phyloP scores from a whole-genome alignment of 2,797 vertebrate genomes.

The Hydrolagus colliei region DNA sequence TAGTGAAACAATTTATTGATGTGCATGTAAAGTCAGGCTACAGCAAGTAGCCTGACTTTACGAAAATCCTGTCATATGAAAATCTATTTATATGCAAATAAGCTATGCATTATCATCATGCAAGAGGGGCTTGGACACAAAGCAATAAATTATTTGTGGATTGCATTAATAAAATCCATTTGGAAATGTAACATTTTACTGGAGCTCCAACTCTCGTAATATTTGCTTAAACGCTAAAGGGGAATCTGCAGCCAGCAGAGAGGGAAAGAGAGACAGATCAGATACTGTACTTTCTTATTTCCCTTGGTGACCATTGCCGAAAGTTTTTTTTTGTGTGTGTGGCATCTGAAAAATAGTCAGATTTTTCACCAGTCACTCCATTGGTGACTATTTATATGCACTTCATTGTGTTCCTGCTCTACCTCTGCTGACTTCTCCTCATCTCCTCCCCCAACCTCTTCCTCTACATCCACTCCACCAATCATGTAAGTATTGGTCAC shows the following conservation, averaged over 20 bases:
- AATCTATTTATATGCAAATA: conserved; percentile 96
- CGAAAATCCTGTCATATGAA: conserved; percentile 41
- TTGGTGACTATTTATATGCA: neutral
- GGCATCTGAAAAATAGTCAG: neutral
- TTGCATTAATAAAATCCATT: conserved; percentile 78
- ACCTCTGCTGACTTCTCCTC: no score
- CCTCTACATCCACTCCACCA: no score
- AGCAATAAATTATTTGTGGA: conserved; percentile 78
- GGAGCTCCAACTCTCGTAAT: conserved; percentile 63
- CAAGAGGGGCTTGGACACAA: conserved; percentile 61
- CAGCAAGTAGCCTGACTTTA: no score
- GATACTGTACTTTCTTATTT: conserved; percentile 41
- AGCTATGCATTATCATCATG: conserved; percentile 65
- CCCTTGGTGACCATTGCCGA: conserved; percentile 32
- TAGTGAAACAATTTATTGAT: conserved; percentile 45
- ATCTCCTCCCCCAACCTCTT: no score
- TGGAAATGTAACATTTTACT: conserved; percentile 72
- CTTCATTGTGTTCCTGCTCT: no score
- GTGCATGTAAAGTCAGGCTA: conserved; percentile 39
- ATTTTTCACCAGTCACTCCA: neutral
- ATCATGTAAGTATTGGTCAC: no score
- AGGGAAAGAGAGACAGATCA: conserved; percentile 34
- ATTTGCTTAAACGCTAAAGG: conserved; percentile 64
- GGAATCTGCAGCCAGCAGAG: conserved; percentile 43
- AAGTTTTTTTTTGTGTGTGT: neutral